These are phyloP conservation scores for Nomada lathburiana DNA, from an alignment of 2,888 invertebrate species.

Conservation along the genomic window DNA sequence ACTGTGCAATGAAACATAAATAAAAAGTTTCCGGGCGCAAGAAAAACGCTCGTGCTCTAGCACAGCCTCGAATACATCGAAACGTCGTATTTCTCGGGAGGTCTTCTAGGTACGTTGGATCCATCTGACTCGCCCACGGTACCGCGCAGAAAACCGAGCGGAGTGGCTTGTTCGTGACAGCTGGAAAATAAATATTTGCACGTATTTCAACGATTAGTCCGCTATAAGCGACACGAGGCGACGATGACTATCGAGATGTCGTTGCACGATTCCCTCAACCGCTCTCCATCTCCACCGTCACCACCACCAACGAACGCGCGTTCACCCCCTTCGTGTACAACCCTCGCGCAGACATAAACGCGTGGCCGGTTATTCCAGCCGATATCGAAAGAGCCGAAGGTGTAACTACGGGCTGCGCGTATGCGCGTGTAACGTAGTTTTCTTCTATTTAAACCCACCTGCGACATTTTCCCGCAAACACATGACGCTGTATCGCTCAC, in stretches of 20 bases:
- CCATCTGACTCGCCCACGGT: slow-evolving; percentile 53
- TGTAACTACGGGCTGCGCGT: slow-evolving; percentile 37
- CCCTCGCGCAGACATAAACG: neutral
- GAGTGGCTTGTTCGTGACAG: slow-evolving; percentile 76
- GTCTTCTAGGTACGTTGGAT: slow-evolving; percentile 60
- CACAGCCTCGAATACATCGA: too few relatives aligned
- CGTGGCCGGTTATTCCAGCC: slow-evolving; percentile 37
- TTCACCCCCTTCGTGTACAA: neutral
- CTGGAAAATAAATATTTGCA: slow-evolving; percentile 78
- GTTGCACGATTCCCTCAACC: slow-evolving; percentile 34
- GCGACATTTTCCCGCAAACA: too few relatives aligned
- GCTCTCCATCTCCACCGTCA: neutral
- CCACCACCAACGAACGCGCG: neutral
- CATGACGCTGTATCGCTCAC: neutral
- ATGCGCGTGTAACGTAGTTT: slow-evolving; percentile 23
- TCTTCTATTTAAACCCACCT: slow-evolving; percentile 30
- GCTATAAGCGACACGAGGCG: slow-evolving; percentile 70
- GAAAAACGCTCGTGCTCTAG: too few relatives aligned
- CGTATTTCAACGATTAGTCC: slow-evolving; percentile 79
- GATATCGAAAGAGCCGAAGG: slow-evolving; percentile 42
- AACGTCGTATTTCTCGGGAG: slow-evolving; percentile 70
- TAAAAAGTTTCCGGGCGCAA: neutral
- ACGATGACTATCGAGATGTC: slow-evolving; percentile 48
- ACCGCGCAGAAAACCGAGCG: slow-evolving; percentile 58
- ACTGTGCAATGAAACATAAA: neutral